phyloP scores from a whole-genome alignment of 2,888 invertebrate species.

The Ariolimax columbianus region DNA sequence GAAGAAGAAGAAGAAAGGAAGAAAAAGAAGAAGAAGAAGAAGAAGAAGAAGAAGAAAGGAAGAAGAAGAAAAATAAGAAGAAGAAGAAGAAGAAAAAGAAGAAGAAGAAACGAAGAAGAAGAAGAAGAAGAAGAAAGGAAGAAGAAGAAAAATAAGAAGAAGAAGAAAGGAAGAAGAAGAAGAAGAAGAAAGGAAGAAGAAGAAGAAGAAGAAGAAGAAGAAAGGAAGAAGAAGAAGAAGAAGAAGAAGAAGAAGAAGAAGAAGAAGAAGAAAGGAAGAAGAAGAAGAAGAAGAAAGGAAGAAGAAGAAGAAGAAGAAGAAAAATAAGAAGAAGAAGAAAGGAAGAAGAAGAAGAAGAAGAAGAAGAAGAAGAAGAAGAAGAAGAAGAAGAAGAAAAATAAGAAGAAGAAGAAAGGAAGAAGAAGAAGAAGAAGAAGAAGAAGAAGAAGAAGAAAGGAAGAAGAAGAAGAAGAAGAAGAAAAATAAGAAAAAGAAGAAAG shows the following conservation, averaged over 20 bases:
- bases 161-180: constrained; percentile 9
- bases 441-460: background rate
- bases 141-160: constrained; percentile 15
- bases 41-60: background rate
- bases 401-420: no score
- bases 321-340: no score
- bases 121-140: background rate
- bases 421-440: background rate
- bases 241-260: no score
- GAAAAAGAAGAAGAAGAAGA: background rate
- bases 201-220: background rate
- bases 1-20: background rate
- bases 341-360: no score
- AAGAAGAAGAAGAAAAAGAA: no score
- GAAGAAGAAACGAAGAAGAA: no score
- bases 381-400: no score
- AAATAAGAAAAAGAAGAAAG: background rate
- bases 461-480: background rate
- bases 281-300: background rate
- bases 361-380: background rate
- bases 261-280: background rate
- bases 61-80: no score
- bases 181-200: constrained; percentile 1
- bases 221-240: background rate
- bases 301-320: background rate